Evolutionary conservation across 2,113 vertebrate genomes (phyloP), one percentile per base, ranked within the genome.

Genomic region (Athene noctua): DNA sequence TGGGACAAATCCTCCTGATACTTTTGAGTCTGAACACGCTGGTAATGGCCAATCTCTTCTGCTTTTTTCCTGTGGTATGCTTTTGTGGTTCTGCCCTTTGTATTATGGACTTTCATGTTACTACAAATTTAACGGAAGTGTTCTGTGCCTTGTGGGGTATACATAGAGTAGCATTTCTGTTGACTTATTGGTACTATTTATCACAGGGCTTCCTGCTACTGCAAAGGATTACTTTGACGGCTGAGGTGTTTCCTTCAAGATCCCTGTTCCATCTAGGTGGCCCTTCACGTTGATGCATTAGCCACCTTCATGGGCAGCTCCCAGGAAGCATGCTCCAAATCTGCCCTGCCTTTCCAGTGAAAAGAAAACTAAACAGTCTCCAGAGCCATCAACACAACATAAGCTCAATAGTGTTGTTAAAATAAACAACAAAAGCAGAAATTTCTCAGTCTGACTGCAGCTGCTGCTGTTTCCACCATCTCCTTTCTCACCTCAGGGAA

Each of bases 351-450:
- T 12, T 7, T n/a, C 7, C 65, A 71, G 63, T 0, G 2, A 78
- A 77, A 92, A 79, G 47, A 85, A 80, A 92, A 62, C 19, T 36
- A 78, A 25, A 42, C 49, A 57, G n/a, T 63, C 59, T 88, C 75
- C 71, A 93, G 75, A 92, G 67, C 82, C 88, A 90, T 59, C 85
- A 90, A 66, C n/a, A 80, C 72, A 92, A 75, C 38, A 67, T 54
- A 93, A 93, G 46, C 38, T 83, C 71, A 67, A 66, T 83, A 77
- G 17, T 92, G 59, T 59, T 90, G 15, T 70, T 92, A 61, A 92
- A 83, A 86, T 51, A 93, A 88, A 73, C 38, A 86, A 70, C 14
- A 86, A 74, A 94, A 81, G n/a, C 23, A 70, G 81, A 92, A 36
- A 77, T 90, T 96, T 85, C 72, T 78, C 6, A 1, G 62, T 32